phyloP scores from a whole-genome alignment of 2,797 vertebrate genomes.

The Gobio occitaniae region DNA sequence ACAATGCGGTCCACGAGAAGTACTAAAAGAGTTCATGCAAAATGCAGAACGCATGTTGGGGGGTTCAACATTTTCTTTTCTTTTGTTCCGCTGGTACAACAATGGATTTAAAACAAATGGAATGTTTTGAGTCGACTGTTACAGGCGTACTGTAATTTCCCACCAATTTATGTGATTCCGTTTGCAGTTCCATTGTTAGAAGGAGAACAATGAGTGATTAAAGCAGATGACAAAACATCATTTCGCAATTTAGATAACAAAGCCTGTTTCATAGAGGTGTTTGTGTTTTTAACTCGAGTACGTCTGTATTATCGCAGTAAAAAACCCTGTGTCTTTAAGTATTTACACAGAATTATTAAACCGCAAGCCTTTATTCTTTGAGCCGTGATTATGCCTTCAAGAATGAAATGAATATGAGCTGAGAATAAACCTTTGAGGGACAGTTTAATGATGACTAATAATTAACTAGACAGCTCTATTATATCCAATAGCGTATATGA shows the following conservation, averaged over 20 bases:
- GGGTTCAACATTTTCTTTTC: neutral
- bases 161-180: neutral
- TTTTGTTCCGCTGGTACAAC: neutral
- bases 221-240: constrained; percentile 33
- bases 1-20: constrained; percentile 42
- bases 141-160: constrained; percentile 19
- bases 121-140: constrained; percentile 24
- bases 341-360: constrained; percentile 53
- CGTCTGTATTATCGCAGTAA: neutral
- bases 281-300: neutral
- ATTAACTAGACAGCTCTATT: constrained; percentile 59
- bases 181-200: constrained; percentile 6
- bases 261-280: constrained; percentile 14
- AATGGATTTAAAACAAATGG: constrained; percentile 22
- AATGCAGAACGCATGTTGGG: neutral
- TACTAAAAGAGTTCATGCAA: constrained; percentile 40
- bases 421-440: constrained; percentile 62
- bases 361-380: constrained; percentile 47
- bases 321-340: constrained; percentile 36
- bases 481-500: constrained; percentile 58
- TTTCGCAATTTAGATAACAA: constrained; percentile 17
- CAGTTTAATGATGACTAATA: constrained; percentile 64
- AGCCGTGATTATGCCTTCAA: constrained; percentile 52
- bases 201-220: constrained; percentile 9
- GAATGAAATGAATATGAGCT: constrained; percentile 56